Base-by-base conservation (phyloP, 2,888 invertebrate species). In the Clostera curtula region DNA sequence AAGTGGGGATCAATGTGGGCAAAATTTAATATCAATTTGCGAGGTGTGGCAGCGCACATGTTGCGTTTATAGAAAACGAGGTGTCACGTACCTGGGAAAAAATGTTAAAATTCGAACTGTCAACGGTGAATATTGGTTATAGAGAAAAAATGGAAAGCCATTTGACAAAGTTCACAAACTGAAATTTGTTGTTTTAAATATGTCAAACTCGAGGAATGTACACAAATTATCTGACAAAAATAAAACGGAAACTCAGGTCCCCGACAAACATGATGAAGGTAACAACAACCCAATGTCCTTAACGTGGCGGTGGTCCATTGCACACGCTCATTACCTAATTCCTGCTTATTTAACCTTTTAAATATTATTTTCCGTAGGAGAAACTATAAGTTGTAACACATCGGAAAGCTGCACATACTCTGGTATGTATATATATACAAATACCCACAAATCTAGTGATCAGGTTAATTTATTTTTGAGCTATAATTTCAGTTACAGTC, bases 121-220 rank as follows among this genome's bases (percentile, higher is more conserved):
- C 74, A 73, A 45, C 38, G 35, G 40, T 39, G 51, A 52, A 39
- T 40, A 43, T n/a, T n/a, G n/a, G n/a, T n/a, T 40, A 45, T 56
- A 60, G 61, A 62, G 59, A 66, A 69, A 73, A 75, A 76, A 74
- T 72, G 68, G 61, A 69, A 68, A 72, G 65, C 56, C 57, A 67
- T 79, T 77, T 76, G 75, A 77, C 75, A 75, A 73, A 67, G 63
- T 55, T 68, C 58, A 64, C 66, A 67, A 62, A 68, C 62, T 77
- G 75, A 83, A 82, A 83, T 80, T 83, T 69, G 67, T 72, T 73
- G 80, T 80, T 70, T 59, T 52, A 70, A 79, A 71, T 74, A 83
- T 83, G 83, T 82, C 80, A 75, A 44, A 72, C 51, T 68, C 71
- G 65, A 80, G 68, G 72, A 77, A 75, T 71, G 60, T 56, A 58